A percentile compares a stretch with the other conserved stretches of the same genome.
phyloP scores from a whole-genome alignment of 2,888 invertebrate genomes.

The Stegana nigrithorax region DNA sequence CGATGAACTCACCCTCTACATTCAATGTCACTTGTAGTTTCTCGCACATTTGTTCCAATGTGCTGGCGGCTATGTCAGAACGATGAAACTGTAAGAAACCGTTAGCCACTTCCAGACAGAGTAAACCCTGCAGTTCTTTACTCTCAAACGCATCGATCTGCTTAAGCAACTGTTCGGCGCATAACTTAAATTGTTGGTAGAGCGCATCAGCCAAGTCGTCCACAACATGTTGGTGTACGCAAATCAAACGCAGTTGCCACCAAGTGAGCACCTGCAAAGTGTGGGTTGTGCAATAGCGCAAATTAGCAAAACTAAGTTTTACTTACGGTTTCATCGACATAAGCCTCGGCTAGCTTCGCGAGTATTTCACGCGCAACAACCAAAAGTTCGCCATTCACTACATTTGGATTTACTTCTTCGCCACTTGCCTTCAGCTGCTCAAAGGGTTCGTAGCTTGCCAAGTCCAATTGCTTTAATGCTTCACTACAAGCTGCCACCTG shows the following conservation, averaged over 20 bases:
- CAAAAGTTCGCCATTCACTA: slow-evolving; percentile 71
- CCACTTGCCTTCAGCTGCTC: slow-evolving; percentile 69
- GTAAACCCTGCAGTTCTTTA: slow-evolving; percentile 67
- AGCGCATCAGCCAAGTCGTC: slow-evolving; percentile 81
- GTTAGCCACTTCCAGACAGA: slow-evolving; percentile 73
- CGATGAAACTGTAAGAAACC: slow-evolving; percentile 81
- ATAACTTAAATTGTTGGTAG: slow-evolving; percentile 67
- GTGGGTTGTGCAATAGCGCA: too few species aligned
- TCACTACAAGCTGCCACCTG: slow-evolving; percentile 36
- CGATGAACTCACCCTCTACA: slow-evolving; percentile 72
- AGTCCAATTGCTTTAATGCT: slow-evolving; percentile 29
- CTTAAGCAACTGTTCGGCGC: slow-evolving; percentile 40
- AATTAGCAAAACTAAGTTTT: too few species aligned
- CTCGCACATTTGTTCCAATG: slow-evolving; percentile 75
- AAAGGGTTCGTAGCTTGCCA: slow-evolving; percentile 29
- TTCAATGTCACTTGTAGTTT: slow-evolving; percentile 76
- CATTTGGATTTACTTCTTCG: slow-evolving; percentile 77
- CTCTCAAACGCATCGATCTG: slow-evolving; percentile 58
- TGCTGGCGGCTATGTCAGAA: slow-evolving; percentile 77
- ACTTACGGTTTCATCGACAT: slow-evolving; percentile 57
- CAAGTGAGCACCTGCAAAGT: slow-evolving; percentile 48
- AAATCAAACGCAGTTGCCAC: slow-evolving; percentile 82
- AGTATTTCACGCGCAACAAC: slow-evolving; percentile 68
- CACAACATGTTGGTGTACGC: slow-evolving; percentile 80
- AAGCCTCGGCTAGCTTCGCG: slow-evolving; percentile 52